A percentile compares a stretch with the other conserved stretches of the same genome.
Conservation (phyloP, 1,140 invertebrate genomes). For the Habropoda laboriosa region DNA sequence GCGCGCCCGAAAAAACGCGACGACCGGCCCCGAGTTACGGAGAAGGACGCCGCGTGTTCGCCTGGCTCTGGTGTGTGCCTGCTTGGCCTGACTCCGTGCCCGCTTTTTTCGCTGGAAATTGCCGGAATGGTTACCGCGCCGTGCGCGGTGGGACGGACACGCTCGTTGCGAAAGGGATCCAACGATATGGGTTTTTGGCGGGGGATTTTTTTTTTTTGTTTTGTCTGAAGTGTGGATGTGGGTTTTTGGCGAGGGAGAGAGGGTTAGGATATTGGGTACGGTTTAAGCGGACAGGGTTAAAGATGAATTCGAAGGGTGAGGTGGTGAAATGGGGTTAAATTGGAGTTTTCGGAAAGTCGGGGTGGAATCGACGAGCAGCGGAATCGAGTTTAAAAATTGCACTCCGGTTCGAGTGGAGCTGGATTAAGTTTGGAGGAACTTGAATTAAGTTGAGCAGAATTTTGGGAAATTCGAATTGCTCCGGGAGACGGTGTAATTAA, state of each 20-base stretch:
- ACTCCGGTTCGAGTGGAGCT: neutral
- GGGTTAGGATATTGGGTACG: neutral
- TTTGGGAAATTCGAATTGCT: neutral
- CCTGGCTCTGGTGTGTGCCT: too few species aligned
- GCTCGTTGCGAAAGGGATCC: conserved; percentile 15
- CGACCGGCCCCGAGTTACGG: conserved; percentile 29
- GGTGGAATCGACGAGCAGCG: neutral
- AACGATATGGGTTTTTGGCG: neutral
- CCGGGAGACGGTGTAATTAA: neutral
- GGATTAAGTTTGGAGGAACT: neutral
- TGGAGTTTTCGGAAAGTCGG: neutral
- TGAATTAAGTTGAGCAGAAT: neutral
- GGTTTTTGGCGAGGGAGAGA: neutral
- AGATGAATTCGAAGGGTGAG: neutral
- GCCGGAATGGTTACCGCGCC: neutral
- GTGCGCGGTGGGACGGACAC: conserved; percentile 10
- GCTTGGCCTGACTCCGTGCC: neutral
- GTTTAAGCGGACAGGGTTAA: neutral
- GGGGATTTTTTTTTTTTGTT: neutral
- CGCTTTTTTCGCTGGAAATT: conserved; percentile 34
- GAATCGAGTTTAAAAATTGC: neutral
- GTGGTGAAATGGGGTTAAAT: neutral
- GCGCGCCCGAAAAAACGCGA: conserved; percentile 36
- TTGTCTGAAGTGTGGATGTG: neutral
- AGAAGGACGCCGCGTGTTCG: conserved; percentile 12